Conservation (phyloP, 2,113 vertebrate species). For the Crotalus tigris region DNA sequence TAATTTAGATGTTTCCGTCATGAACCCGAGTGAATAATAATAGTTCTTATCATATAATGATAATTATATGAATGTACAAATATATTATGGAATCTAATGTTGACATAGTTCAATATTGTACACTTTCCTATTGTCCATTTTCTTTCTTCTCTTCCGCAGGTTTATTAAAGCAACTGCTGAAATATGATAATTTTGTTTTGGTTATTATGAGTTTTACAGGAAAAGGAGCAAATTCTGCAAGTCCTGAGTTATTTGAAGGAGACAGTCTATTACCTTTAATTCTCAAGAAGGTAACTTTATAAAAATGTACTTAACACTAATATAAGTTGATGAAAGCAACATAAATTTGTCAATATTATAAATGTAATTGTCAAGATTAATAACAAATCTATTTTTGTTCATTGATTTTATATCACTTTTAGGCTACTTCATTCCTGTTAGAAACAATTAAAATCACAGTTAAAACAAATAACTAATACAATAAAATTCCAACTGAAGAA, state of each 20-base stretch:
- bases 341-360: not conserved
- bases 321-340: not conserved
- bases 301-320: not conserved
- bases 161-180: conserved; percentile 85
- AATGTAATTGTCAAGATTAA: not conserved
- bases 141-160: conserved; percentile 61
- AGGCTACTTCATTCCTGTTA: not conserved
- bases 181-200: conserved; percentile 78
- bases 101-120: not conserved
- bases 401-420: not conserved
- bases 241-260: conserved; percentile 42
- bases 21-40: not conserved
- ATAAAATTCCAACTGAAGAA: not conserved
- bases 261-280: conserved; percentile 82
- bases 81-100: not conserved
- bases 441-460: not conserved
- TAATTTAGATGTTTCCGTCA: not conserved
- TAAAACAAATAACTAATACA: not conserved
- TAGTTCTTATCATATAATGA: not conserved
- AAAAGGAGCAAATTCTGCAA: conserved; percentile 51
- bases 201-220: conserved; percentile 80
- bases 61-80: not conserved
- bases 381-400: conserved; percentile 13
- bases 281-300: conserved; percentile 85
- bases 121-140: not conserved